phyloP scores from a whole-genome alignment of 2,888 invertebrate genomes.

The Diarsia brunnea region DNA sequence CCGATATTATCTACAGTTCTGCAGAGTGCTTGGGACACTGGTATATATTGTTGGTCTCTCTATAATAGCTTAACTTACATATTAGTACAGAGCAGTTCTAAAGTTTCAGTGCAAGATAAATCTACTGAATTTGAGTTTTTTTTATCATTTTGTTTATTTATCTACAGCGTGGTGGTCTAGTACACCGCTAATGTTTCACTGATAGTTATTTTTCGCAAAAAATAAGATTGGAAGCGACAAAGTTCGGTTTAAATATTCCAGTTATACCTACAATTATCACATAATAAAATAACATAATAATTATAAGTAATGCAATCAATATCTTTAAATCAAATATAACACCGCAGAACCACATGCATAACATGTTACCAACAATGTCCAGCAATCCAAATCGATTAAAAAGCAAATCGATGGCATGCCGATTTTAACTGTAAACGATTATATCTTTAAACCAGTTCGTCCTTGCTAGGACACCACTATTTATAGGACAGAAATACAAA shows the following conservation, averaged over 20 bases:
- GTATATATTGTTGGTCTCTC: slow-evolving; percentile 18
- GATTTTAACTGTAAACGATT: slow-evolving; percentile 62
- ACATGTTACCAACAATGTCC: slow-evolving; percentile 21
- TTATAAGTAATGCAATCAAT: neutral
- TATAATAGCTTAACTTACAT: slow-evolving; percentile 7
- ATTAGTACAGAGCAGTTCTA: neutral
- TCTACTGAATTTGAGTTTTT: neutral
- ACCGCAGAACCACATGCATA: slow-evolving; percentile 24
- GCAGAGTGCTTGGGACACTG: neutral
- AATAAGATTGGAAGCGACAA: neutral
- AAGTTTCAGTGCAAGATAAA: neutral
- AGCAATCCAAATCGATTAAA: slow-evolving; percentile 44
- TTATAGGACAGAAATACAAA: slow-evolving; percentile 52
- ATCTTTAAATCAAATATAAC: neutral
- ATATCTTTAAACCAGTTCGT: slow-evolving; percentile 59
- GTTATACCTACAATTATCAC: too few species aligned
- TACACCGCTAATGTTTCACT: neutral
- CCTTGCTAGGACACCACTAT: slow-evolving; percentile 64
- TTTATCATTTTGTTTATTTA: neutral
- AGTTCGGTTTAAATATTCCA: neutral
- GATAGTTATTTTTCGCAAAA: neutral
- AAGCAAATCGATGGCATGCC: slow-evolving; percentile 50
- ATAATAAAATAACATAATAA: neutral
- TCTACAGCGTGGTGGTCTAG: neutral
- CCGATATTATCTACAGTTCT: slow-evolving; percentile 15